These are phyloP conservation scores for Nematostella vectensis DNA, from an alignment of 92 coral and sea anemone genomes.

Conservation along the genomic window DNA sequence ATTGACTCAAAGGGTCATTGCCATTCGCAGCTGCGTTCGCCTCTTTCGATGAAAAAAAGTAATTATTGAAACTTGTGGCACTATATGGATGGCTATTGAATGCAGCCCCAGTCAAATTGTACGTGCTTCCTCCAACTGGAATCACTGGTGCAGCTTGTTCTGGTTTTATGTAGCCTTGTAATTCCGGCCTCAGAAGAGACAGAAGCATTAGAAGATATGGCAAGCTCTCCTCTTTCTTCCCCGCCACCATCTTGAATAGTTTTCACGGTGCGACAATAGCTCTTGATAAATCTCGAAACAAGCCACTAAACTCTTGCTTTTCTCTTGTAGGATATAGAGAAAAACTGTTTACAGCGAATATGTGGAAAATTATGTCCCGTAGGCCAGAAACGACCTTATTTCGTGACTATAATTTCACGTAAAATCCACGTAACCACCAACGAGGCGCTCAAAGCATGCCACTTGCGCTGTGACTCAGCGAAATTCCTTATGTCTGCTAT, in stretches of 20 bases:
- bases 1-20: conserved; percentile 35
- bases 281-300: no score
- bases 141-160: conserved; percentile 45
- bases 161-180: conserved; percentile 45
- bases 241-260: conserved; percentile 43
- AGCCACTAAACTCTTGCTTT: no score
- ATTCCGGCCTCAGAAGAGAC: conserved; percentile 64
- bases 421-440: neutral
- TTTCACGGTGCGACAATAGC: neutral
- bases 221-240: conserved; percentile 37
- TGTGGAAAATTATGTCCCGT: conserved; percentile 1
- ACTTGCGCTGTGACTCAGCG: conserved; percentile 66
- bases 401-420: neutral
- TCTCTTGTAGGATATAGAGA: no score
- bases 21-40: conserved; percentile 20
- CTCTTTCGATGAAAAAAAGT: conserved; percentile 27
- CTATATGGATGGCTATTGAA: conserved; percentile 8
- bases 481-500: conserved; percentile 14
- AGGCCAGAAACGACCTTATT: neutral
- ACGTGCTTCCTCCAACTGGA: conserved; percentile 20
- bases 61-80: conserved; percentile 32
- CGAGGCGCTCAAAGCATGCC: neutral
- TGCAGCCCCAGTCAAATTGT: conserved; percentile 43
- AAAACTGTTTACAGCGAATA: no score
- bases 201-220: conserved; percentile 49